Evolutionary conservation across 2,888 invertebrate species (phyloP).

Genomic region (Apocheima hispidaria): DNA sequence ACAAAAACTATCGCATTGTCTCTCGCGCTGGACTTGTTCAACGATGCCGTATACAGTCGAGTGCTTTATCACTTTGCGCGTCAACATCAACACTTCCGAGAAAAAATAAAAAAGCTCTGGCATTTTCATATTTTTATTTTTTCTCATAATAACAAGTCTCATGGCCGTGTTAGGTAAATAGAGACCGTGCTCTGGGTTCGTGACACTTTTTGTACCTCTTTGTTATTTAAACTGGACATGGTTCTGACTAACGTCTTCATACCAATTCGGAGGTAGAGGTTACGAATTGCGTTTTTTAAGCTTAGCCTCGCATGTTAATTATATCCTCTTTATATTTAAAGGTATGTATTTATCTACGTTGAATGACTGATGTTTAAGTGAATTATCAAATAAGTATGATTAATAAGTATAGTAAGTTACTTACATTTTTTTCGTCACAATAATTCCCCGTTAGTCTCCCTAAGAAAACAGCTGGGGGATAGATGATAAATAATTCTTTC

Average conservation of each 20-base stretch:
- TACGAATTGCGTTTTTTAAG: background rate
- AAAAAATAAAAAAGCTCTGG: constrained; percentile 54
- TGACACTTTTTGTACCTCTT: constrained; percentile 53
- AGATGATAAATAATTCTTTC: too few species aligned
- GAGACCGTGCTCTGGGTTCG: constrained; percentile 31
- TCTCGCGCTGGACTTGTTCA: constrained; percentile 66
- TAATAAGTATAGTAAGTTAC: too few species aligned
- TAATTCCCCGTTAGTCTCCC: too few species aligned
- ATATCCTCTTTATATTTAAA: background rate
- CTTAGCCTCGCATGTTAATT: constrained; percentile 2
- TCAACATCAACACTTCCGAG: constrained; percentile 64
- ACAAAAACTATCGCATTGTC: constrained; percentile 81
- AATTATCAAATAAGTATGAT: too few species aligned
- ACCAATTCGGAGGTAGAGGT: constrained; percentile 8
- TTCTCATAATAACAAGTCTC: constrained; percentile 41
- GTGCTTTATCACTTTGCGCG: constrained; percentile 73
- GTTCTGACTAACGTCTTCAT: constrained; percentile 20
- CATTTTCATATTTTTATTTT: constrained; percentile 39
- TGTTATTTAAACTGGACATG: constrained; percentile 44
- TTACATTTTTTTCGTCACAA: too few species aligned
- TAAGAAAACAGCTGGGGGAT: too few species aligned
- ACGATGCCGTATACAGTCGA: constrained; percentile 65
- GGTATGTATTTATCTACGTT: background rate
- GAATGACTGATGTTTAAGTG: too few species aligned
- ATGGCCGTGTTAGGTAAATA: constrained; percentile 52